Base-by-base conservation (phyloP, 2,797 vertebrate genomes). In the Myotis pilosus region DNA sequence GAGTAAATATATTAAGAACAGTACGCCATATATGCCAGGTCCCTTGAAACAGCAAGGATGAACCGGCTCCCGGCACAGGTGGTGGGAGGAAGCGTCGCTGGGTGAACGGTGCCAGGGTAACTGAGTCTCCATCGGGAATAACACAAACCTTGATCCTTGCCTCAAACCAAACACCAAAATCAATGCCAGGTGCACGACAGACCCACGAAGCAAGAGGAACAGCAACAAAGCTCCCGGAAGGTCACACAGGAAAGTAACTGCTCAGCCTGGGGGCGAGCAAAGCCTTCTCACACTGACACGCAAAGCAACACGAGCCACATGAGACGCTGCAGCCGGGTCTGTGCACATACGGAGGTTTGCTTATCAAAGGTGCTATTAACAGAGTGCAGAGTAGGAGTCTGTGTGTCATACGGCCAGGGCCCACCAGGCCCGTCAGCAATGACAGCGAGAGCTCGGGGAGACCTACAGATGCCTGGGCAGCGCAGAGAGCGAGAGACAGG, bases 161-260 rank as follows among this genome's bases (percentile, higher is more conserved):
- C 83, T 96, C 91, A 75, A 92, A 83, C 82, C 83, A 95, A 95
- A 91, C 44, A 66, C 86, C 38, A 89, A 79, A 88, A 92, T 92
- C 94, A 94, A 94, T 92, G 84, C 72, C 88, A 95, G 88, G 85
- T 96, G 91, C 62, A 90, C 93, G 86, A 92, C 33, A 82, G 83
- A 88, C 71, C 69, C 92, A 53, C 91, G 88, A 66, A 55, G 47
- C 62, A 96, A 92, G 86, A 71, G 69, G 47, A 89, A 94, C 95
- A 88, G 57, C 79, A 92, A 84, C 91, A 76, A 74, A 79, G 44
- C 75, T 90, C 87, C 87, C 66, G 86, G 60, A 82, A 78, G 62
- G 68, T 88, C 92, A 71, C 60, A 44, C 36, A 62, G 86, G 71
- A 92, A 51, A 95, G 28, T 88, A 92, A 86, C 20, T 79, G 87